Conservation (phyloP, 2,888 invertebrate genomes). For the Drosophila yooni region DNA sequence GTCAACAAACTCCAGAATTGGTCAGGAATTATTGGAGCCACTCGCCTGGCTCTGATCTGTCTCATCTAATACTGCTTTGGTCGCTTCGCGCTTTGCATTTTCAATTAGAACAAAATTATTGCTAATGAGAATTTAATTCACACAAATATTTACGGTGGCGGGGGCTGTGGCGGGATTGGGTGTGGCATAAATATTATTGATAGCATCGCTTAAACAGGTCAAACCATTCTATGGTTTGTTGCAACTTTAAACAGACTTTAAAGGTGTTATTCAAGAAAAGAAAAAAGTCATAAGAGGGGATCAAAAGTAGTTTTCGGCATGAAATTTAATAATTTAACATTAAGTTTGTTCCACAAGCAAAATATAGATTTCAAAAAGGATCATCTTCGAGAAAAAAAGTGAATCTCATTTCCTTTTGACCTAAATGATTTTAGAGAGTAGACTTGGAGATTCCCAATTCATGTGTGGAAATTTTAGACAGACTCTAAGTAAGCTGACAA, state of each 20-base stretch:
- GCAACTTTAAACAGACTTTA: neutral
- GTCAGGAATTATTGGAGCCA: neutral
- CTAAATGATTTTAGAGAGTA: too few relatives aligned
- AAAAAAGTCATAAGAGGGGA: fast-evolving
- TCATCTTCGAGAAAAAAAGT: neutral
- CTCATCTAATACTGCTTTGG: conserved; percentile 26
- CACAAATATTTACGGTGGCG: conserved; percentile 44
- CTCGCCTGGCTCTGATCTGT: conserved; percentile 18
- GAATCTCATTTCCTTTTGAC: neutral
- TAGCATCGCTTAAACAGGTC: neutral
- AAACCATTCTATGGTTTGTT: neutral
- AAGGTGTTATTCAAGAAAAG: neutral
- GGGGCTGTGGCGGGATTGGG: neutral
- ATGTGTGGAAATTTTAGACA: too few relatives aligned
- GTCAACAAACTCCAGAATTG: conserved; percentile 43
- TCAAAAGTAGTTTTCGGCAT: neutral
- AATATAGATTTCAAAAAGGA: neutral
- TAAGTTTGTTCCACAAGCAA: neutral
- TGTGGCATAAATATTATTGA: conserved; percentile 15
- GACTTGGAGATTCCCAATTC: too few relatives aligned
- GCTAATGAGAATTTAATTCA: conserved; percentile 75
- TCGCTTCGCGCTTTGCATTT: conserved; percentile 46
- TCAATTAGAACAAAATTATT: conserved; percentile 69
- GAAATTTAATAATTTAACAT: neutral
- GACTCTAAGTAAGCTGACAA: neutral